These are phyloP conservation scores for Coracopsis vasa DNA, from an alignment of 2,113 vertebrate species.

Conservation along the genomic window DNA sequence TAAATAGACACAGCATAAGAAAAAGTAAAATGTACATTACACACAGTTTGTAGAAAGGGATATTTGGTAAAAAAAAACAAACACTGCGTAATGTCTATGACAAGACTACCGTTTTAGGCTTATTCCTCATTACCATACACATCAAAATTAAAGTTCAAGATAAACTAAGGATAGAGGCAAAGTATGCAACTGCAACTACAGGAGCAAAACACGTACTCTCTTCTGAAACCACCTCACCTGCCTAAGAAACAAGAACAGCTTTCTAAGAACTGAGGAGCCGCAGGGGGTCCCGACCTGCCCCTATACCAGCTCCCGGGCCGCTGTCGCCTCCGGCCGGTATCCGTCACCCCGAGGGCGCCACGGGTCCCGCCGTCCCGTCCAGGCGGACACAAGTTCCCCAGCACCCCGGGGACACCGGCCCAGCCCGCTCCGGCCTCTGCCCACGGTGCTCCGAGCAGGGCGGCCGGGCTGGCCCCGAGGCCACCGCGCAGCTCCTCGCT, in stretches of 20 bases:
- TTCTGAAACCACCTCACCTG: background rate
- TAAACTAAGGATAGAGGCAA: background rate
- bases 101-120: background rate
- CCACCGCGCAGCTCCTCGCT: background rate
- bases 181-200: background rate
- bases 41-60: background rate
- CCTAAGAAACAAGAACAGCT: background rate
- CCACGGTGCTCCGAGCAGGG: background rate
- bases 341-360: background rate
- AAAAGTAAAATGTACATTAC: background rate
- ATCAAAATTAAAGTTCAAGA: background rate
- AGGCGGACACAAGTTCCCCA: background rate
- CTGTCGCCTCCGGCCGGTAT: background rate
- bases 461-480: background rate
- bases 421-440: background rate
- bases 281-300: background rate
- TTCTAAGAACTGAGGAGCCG: background rate
- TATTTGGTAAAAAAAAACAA: rapidly evolving
- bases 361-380: background rate
- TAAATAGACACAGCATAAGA: rapidly evolving
- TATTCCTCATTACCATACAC: background rate
- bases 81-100: background rate
- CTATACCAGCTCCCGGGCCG: background rate
- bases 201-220: background rate
- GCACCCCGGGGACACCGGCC: background rate